Percentiles rank a stretch among this genome's conserved stretches.
These are phyloP conservation scores for Apis dorsata DNA, from an alignment of 1,140 invertebrate genomes.

Conservation along the genomic window DNA sequence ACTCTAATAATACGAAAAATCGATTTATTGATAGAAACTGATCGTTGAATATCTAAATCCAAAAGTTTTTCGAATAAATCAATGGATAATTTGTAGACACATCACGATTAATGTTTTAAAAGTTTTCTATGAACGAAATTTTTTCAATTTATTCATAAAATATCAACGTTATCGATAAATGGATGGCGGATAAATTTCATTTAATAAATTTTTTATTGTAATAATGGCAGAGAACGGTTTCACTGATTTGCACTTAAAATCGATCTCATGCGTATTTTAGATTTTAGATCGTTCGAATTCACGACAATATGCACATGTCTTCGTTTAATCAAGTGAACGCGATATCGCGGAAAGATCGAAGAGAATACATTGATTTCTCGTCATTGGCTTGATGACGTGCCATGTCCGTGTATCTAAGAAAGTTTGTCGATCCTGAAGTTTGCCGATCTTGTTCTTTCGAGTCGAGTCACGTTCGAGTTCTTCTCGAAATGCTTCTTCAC, in stretches of 20 bases:
- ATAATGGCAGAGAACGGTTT: background rate
- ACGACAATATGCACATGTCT: background rate
- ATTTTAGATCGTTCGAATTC: background rate
- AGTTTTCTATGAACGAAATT: background rate
- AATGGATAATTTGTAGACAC: background rate
- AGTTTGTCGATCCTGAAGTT: conserved; percentile 27
- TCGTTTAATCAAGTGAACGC: background rate
- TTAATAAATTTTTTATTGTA: background rate
- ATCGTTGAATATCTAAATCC: background rate
- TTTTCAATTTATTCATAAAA: background rate
- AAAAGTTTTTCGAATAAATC: background rate
- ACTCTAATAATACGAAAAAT: background rate
- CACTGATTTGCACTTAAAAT: background rate
- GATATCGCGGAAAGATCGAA: background rate
- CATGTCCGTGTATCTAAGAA: background rate
- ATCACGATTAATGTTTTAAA: background rate
- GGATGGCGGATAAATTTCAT: too few relatives aligned
- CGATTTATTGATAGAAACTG: background rate
- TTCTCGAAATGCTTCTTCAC: conserved; percentile 5
- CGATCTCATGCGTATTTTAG: too few relatives aligned
- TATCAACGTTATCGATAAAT: background rate
- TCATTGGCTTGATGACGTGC: background rate
- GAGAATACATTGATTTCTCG: conserved; percentile 25
- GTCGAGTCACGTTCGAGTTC: conserved; percentile 41
- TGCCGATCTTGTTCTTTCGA: conserved; percentile 23